phyloP scores from a whole-genome alignment of 2,797 vertebrate genomes.

The Pangasius mekongensis region DNA sequence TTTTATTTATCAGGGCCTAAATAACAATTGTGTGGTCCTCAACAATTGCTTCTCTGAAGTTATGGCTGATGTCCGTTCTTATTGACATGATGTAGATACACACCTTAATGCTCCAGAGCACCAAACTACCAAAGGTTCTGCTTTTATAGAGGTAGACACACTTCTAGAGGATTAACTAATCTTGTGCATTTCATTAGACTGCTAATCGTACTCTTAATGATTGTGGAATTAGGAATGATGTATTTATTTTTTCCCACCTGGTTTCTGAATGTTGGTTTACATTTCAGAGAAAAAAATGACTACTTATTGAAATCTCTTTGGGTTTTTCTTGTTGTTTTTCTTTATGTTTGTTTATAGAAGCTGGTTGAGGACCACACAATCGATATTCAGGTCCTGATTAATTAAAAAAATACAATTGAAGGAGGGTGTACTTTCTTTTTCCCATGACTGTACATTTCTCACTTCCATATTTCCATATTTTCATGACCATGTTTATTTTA shows the following conservation, averaged over 20 bases:
- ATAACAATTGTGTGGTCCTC: neutral
- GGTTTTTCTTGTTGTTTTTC: neutral
- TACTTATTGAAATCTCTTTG: neutral
- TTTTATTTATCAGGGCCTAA: neutral
- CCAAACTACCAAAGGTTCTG: neutral
- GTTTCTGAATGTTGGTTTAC: neutral
- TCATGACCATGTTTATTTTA: neutral
- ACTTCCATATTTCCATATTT: neutral
- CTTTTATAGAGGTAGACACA: neutral
- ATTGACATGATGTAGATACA: too few relatives aligned
- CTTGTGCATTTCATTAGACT: too few relatives aligned
- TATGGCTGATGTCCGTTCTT: neutral
- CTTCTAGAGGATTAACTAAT: neutral
- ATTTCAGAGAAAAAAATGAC: neutral
- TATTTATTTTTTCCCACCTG: too few relatives aligned
- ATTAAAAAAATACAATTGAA: neutral
- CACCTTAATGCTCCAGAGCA: neutral
- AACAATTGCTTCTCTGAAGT: neutral
- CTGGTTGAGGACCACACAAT: neutral
- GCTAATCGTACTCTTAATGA: too few relatives aligned
- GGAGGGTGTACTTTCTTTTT: neutral
- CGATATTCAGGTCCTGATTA: neutral
- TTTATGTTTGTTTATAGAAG: neutral
- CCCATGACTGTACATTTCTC: neutral
- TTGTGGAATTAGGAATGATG: too few relatives aligned